phyloP scores from a whole-genome alignment of 1,140 invertebrate species.

The Neocloeon triangulifer region DNA sequence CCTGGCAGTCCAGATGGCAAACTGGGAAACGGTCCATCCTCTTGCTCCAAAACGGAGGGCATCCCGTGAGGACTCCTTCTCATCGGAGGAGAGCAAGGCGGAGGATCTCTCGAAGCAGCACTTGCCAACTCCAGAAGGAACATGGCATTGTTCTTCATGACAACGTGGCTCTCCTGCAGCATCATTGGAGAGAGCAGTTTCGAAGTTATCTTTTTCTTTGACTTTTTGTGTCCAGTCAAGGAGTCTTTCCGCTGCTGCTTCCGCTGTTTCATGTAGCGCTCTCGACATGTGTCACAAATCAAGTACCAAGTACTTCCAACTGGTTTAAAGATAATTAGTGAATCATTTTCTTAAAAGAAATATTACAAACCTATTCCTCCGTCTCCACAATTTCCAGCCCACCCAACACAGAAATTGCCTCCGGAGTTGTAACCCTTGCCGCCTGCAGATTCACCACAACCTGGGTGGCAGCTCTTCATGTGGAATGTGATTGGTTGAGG shows the following conservation, averaged over 20 bases:
- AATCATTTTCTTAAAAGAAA: no score
- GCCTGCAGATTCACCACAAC: slow-evolving; percentile 66
- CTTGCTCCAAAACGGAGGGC: slow-evolving; percentile 33
- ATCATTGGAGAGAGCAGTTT: slow-evolving; percentile 13
- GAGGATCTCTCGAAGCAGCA: slow-evolving; percentile 22
- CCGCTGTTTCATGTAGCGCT: slow-evolving; percentile 40
- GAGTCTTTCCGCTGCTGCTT: neutral
- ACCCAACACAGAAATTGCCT: slow-evolving; percentile 64
- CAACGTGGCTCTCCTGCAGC: slow-evolving; percentile 40
- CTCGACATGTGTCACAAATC: slow-evolving; percentile 70
- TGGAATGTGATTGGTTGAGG: slow-evolving; percentile 74
- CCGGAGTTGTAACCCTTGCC: slow-evolving; percentile 73
- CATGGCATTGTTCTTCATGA: slow-evolving; percentile 83
- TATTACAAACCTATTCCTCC: slow-evolving; percentile 38
- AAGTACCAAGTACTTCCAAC: slow-evolving; percentile 69
- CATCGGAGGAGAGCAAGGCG: no score
- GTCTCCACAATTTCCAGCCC: slow-evolving; percentile 74
- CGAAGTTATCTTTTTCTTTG: slow-evolving; percentile 6
- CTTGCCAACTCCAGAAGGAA: slow-evolving; percentile 77
- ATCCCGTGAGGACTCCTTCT: no score
- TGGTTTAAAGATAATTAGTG: no score
- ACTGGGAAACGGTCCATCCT: slow-evolving; percentile 10
- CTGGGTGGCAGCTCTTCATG: slow-evolving; percentile 71
- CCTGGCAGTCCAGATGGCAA: slow-evolving; percentile 15
- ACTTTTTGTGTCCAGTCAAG: neutral